These are phyloP conservation scores for Lepidurus arcticus DNA, from an alignment of 1,140 invertebrate species.

Conservation along the genomic window DNA sequence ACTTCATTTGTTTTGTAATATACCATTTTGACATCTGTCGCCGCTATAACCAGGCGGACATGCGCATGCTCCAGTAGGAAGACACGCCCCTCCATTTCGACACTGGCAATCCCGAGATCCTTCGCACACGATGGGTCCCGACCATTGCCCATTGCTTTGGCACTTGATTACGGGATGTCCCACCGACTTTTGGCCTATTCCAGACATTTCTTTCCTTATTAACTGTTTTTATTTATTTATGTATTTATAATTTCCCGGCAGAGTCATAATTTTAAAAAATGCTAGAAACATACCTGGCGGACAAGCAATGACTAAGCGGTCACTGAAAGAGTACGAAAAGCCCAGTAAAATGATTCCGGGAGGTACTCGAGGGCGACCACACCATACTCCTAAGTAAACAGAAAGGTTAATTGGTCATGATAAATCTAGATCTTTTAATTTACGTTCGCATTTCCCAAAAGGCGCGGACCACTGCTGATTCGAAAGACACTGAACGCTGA, in stretches of 20 bases:
- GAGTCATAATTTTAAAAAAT: neutral
- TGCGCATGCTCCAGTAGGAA: conserved; percentile 21
- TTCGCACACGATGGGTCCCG: conserved; percentile 41
- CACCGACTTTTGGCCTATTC: conserved; percentile 36
- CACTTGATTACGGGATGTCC: conserved; percentile 44
- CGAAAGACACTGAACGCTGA: conserved; percentile 47
- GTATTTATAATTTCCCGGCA: neutral
- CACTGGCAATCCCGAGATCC: conserved; percentile 30
- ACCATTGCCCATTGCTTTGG: conserved; percentile 43
- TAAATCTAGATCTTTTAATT: conserved; percentile 28
- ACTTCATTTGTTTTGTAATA: neutral
- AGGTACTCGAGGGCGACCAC: conserved; percentile 42
- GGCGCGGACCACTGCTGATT: conserved; percentile 52
- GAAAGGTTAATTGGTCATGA: conserved; percentile 24
- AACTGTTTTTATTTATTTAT: neutral
- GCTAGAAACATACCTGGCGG: conserved; percentile 42
- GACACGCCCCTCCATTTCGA: conserved; percentile 39
- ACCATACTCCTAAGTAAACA: conserved; percentile 46
- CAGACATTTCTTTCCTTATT: neutral
- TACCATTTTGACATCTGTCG: conserved; percentile 37
- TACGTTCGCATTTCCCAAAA: conserved; percentile 48
- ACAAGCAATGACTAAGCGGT: conserved; percentile 47
- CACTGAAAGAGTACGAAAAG: conserved; percentile 48
- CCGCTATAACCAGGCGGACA: conserved; percentile 32
- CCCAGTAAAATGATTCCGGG: conserved; percentile 46